These are phyloP conservation scores for Lepus oiostolus DNA, from an alignment of 2,797 vertebrate species.

Conservation along the genomic window DNA sequence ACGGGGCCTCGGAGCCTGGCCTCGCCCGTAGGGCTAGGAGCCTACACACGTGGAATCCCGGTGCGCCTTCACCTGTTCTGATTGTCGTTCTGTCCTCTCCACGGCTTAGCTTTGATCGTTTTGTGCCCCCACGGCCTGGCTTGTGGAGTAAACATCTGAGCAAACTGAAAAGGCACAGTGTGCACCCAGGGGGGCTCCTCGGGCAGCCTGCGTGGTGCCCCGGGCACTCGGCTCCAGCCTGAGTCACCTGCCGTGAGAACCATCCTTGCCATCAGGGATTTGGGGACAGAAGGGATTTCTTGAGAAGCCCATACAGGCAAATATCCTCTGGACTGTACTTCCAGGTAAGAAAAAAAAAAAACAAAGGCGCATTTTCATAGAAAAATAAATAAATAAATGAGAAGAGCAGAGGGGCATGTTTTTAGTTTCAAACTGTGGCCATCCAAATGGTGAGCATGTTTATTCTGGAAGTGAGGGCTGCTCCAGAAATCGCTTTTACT, in stretches of 20 bases:
- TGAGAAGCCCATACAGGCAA: neutral
- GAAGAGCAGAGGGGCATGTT: neutral
- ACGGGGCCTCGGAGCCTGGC: neutral
- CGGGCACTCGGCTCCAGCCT: slow-evolving; percentile 94
- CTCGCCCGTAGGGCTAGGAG: neutral
- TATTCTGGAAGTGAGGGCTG: slow-evolving; percentile 59
- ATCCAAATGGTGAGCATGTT: neutral
- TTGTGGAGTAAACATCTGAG: slow-evolving; percentile 47
- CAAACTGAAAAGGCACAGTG: slow-evolving; percentile 73
- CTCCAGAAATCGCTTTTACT: slow-evolving; percentile 67
- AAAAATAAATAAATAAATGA: neutral
- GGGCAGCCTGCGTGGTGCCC: slow-evolving; percentile 90
- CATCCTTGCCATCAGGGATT: slow-evolving; percentile 57
- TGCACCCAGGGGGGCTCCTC: slow-evolving; percentile 40
- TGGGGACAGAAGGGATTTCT: neutral
- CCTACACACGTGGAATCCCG: neutral
- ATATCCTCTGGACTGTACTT: slow-evolving; percentile 16
- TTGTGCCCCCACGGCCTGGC: slow-evolving; percentile 66
- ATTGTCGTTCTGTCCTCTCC: slow-evolving; percentile 83
- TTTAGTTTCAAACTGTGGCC: slow-evolving; percentile 58
- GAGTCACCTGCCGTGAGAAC: slow-evolving; percentile 91
- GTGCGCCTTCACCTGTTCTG: slow-evolving; percentile 50
- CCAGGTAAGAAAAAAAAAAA: slow-evolving; percentile 4
- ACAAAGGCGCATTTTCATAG: slow-evolving; percentile 57
- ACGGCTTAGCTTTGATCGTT: slow-evolving; percentile 62